phyloP scores from a whole-genome alignment of 2,888 invertebrate genomes.

The Philonicus albiceps region DNA sequence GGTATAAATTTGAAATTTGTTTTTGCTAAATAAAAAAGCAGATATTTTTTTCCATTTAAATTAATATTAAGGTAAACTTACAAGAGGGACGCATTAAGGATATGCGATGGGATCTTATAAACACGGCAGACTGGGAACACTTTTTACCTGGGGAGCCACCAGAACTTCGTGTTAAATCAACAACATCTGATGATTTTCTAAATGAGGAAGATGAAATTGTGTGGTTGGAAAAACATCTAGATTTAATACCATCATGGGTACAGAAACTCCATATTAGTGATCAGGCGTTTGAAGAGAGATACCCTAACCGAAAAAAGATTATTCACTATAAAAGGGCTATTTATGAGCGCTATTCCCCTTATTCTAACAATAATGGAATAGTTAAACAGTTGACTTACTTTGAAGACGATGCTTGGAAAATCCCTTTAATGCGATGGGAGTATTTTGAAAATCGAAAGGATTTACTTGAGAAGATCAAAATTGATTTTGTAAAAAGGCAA shows the following conservation, averaged over 20 bases:
- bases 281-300: slow-evolving; percentile 72
- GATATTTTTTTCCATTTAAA: neutral
- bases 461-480: slow-evolving; percentile 66
- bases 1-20: too few relatives aligned
- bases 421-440: slow-evolving; percentile 66
- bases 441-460: slow-evolving; percentile 74
- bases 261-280: slow-evolving; percentile 69
- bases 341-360: slow-evolving; percentile 80
- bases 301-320: slow-evolving; percentile 75
- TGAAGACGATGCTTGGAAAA: slow-evolving; percentile 54
- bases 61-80: slow-evolving; percentile 67
- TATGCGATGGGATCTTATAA: slow-evolving; percentile 71
- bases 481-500: slow-evolving; percentile 65
- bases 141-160: slow-evolving; percentile 75
- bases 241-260: slow-evolving; percentile 80
- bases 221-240: slow-evolving; percentile 73
- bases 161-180: slow-evolving; percentile 58
- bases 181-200: slow-evolving; percentile 64
- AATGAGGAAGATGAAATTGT: slow-evolving; percentile 61
- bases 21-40: too few relatives aligned
- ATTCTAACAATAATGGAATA: slow-evolving; percentile 74
- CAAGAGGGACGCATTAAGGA: slow-evolving; percentile 67
- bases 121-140: slow-evolving; percentile 75
- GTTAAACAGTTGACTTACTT: slow-evolving; percentile 55
- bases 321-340: slow-evolving; percentile 77